phyloP scores from a whole-genome alignment of 2,113 vertebrate genomes.

The Porphyrio hochstetteri region DNA sequence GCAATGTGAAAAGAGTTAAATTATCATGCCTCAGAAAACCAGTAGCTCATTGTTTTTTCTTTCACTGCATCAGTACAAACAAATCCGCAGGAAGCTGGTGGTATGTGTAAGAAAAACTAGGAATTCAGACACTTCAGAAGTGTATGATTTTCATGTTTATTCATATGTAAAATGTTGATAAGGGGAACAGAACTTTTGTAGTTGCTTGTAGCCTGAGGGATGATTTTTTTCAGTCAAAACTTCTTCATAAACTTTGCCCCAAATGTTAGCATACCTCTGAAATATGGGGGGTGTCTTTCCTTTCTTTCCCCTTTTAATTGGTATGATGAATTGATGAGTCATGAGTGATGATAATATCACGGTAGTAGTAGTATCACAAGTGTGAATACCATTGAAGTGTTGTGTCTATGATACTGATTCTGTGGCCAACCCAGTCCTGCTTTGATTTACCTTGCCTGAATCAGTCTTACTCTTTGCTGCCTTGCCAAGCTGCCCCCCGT shows the following conservation, averaged over 20 bases:
- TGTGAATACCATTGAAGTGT: background rate
- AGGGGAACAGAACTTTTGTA: background rate
- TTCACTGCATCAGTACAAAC: background rate
- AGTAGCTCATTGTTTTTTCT: background rate
- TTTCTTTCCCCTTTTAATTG: background rate
- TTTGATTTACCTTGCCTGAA: background rate
- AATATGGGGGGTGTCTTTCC: background rate
- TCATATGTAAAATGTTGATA: background rate
- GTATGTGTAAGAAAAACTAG: background rate
- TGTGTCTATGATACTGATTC: fast-evolving
- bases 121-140: background rate
- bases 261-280: background rate
- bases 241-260: background rate
- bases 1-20: background rate
- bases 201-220: background rate
- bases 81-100: background rate
- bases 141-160: background rate
- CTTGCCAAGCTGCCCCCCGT: background rate
- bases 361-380: background rate
- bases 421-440: background rate
- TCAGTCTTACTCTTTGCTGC: background rate
- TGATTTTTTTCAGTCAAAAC: background rate
- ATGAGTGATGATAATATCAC: background rate
- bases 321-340: fast-evolving
- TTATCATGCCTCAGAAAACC: background rate